A percentile compares a stretch with the other conserved stretches of the same genome.
Conservation (phyloP, 2,888 invertebrate species). For the Thereva nobilitata region DNA sequence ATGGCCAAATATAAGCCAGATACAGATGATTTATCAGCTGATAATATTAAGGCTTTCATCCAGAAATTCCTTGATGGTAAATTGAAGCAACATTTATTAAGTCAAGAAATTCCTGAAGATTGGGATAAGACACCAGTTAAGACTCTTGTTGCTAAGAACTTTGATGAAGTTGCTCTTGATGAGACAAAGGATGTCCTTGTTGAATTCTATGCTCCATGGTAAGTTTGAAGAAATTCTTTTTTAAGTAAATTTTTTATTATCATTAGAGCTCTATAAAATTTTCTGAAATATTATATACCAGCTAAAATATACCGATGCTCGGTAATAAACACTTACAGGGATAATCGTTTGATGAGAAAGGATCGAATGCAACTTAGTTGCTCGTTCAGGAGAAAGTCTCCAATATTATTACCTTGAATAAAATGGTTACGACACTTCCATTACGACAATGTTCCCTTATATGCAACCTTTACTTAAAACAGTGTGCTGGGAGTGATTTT, state of each 20-base stretch:
- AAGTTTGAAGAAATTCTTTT: slow-evolving; percentile 46
- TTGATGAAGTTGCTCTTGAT: slow-evolving; percentile 89
- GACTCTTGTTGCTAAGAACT: slow-evolving; percentile 90
- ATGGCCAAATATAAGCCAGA: slow-evolving; percentile 98
- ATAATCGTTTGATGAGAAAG: too few relatives aligned
- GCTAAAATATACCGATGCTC: too few relatives aligned
- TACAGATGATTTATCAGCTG: slow-evolving; percentile 51
- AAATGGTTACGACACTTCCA: too few relatives aligned
- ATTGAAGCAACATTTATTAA: slow-evolving; percentile 92
- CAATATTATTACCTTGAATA: too few relatives aligned
- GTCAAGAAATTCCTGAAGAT: slow-evolving; percentile 92
- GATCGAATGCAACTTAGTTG: too few relatives aligned
- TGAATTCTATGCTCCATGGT: slow-evolving; percentile 99
- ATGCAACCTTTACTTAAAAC: too few relatives aligned
- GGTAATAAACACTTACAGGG: too few relatives aligned
- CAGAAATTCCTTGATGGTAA: slow-evolving; percentile 88
- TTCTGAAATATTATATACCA: too few relatives aligned
- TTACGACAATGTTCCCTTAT: too few relatives aligned
- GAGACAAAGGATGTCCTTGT: slow-evolving; percentile 90
- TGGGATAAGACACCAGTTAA: slow-evolving; percentile 97
- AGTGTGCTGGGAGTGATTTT: too few relatives aligned
- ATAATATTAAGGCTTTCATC: slow-evolving; percentile 71
- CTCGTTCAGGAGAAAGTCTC: too few relatives aligned
- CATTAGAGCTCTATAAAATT: too few relatives aligned
- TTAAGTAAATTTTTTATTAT: neutral